Conservation (phyloP, 2,113 vertebrate genomes). For the Ardeotis arabs region DNA sequence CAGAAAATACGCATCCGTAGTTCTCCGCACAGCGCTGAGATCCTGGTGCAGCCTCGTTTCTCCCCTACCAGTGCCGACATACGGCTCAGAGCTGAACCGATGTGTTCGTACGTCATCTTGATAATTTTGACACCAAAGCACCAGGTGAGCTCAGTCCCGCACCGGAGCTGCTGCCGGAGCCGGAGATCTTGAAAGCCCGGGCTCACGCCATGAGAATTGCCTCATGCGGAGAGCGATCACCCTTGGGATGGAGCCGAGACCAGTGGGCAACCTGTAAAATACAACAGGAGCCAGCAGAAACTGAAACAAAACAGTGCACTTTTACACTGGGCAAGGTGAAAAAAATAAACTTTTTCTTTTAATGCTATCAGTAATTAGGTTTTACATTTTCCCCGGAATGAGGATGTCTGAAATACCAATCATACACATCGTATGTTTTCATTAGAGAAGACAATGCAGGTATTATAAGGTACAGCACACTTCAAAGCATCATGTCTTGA, state of each 20-base stretch:
- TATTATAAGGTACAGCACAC: background rate
- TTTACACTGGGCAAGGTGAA: background rate
- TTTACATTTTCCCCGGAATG: background rate
- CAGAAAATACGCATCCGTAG: background rate
- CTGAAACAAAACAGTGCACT: background rate
- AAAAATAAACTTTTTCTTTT: background rate
- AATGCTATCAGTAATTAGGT: background rate
- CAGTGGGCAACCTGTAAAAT: background rate
- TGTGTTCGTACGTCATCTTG: background rate
- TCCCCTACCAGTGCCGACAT: rapidly evolving
- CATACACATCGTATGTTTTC: background rate
- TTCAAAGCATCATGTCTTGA: background rate
- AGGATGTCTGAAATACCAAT: background rate
- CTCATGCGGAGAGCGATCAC: rapidly evolving
- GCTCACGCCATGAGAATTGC: background rate
- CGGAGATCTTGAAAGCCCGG: background rate
- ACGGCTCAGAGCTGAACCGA: background rate
- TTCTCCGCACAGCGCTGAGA: rapidly evolving
- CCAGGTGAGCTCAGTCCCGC: background rate
- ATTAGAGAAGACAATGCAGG: background rate
- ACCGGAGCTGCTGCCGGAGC: rapidly evolving
- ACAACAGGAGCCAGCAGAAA: background rate
- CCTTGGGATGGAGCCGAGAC: background rate
- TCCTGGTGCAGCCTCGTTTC: rapidly evolving
- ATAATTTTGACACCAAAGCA: background rate